Evolutionary conservation across 2,888 invertebrate species (phyloP).

Genomic region (Agrochola lota): DNA sequence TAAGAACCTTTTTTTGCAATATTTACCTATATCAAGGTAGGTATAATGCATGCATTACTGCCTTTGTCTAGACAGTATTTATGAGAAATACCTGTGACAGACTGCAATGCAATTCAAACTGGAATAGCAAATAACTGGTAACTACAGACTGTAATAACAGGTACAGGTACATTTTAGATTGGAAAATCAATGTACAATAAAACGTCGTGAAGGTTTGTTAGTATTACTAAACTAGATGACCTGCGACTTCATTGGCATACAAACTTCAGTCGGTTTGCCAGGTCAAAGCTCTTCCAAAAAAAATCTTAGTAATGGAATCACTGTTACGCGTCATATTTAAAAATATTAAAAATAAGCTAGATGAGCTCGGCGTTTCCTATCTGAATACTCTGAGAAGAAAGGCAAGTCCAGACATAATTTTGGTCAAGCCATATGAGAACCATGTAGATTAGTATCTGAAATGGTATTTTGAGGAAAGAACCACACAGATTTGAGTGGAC

Average conservation of each 20-base stretch:
- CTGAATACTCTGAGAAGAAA: no score
- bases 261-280: not conserved
- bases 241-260: not conserved
- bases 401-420: no score
- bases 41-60: not conserved
- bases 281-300: not conserved
- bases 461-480: no score
- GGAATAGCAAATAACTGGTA: conserved; percentile 16
- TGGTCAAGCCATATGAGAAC: no score
- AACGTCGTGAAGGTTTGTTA: not conserved
- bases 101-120: conserved; percentile 18
- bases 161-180: not conserved
- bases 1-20: not conserved
- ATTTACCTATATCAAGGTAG: not conserved
- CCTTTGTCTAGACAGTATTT: conserved; percentile 36
- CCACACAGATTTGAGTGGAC: no score
- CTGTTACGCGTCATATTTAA: no score
- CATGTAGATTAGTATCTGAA: no score
- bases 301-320: no score
- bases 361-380: no score
- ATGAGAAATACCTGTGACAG: conserved; percentile 33
- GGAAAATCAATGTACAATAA: not conserved
- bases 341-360: no score
- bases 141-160: not conserved
- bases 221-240: not conserved